Percentiles rank a stretch among this genome's conserved stretches.
phyloP scores from a whole-genome alignment of 2,113 vertebrate species.

The Gnathonemus echidnorhynchus region DNA sequence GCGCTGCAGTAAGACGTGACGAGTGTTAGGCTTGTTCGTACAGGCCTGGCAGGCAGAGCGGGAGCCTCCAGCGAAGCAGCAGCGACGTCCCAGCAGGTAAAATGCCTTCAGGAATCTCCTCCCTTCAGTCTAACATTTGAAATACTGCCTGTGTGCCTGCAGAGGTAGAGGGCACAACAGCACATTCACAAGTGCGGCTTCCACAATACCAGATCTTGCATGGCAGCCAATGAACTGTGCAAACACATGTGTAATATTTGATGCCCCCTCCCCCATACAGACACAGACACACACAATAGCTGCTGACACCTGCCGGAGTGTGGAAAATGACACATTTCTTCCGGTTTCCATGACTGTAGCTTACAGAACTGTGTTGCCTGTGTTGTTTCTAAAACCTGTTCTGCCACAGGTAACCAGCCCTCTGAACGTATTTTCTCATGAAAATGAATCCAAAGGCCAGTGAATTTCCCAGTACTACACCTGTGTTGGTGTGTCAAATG shows the following conservation, averaged over 20 bases:
- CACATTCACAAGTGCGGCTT: neutral
- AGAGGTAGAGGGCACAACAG: neutral
- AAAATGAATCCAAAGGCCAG: neutral
- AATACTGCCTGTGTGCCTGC: neutral
- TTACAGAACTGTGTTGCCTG: neutral
- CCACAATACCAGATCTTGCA: neutral
- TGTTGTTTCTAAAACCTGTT: conserved; percentile 2
- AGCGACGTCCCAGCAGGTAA: neutral
- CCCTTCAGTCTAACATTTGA: neutral
- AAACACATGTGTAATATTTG: neutral
- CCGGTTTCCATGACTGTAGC: neutral
- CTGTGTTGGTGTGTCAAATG: neutral
- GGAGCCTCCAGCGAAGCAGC: neutral
- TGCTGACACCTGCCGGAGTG: neutral
- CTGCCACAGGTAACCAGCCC: neutral
- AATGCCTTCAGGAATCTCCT: neutral
- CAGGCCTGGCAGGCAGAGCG: neutral
- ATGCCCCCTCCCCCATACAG: neutral
- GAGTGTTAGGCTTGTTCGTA: neutral
- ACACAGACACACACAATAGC: neutral
- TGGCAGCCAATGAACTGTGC: neutral
- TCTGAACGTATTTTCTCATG: neutral
- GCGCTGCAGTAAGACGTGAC: neutral
- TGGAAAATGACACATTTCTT: neutral
- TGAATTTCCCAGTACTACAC: neutral